Conservation (phyloP, 2,797 vertebrate genomes). For the Melanotaenia parkinsoni region DNA sequence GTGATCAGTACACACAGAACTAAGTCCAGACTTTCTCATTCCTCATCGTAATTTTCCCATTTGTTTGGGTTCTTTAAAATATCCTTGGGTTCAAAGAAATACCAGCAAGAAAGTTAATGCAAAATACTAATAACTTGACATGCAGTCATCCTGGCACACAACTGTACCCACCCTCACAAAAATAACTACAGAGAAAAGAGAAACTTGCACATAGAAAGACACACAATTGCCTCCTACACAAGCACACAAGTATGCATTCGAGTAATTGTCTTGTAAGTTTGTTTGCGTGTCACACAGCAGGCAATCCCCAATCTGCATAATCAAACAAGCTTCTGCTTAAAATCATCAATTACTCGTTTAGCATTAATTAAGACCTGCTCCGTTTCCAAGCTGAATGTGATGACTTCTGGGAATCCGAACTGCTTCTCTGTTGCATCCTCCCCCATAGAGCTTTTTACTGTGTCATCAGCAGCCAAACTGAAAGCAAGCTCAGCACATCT, state of each 20-base stretch:
- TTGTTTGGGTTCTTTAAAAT: conserved; percentile 13
- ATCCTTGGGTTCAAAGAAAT: conserved; percentile 9
- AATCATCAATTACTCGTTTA: conserved; percentile 57
- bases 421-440: not conserved
- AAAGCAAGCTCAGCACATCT: conserved; percentile 34
- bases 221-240: not conserved
- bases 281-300: conserved; percentile 26
- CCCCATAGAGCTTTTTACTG: conserved; percentile 21
- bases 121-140: conserved; percentile 35
- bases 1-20: too few species aligned
- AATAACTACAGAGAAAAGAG: not conserved
- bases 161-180: not conserved
- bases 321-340: conserved; percentile 48
- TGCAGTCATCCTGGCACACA: conserved; percentile 10
- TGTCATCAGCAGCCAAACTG: conserved; percentile 38
- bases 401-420: conserved; percentile 22
- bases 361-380: conserved; percentile 53
- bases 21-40: too few species aligned
- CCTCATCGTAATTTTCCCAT: conserved; percentile 9
- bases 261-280: conserved; percentile 27
- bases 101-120: conserved; percentile 9
- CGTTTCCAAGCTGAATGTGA: conserved; percentile 41
- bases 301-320: conserved; percentile 41
- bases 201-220: not conserved
- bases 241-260: conserved; percentile 10